Conservation (phyloP, 2,113 vertebrate genomes). For the Mohoua ochrocephala region DNA sequence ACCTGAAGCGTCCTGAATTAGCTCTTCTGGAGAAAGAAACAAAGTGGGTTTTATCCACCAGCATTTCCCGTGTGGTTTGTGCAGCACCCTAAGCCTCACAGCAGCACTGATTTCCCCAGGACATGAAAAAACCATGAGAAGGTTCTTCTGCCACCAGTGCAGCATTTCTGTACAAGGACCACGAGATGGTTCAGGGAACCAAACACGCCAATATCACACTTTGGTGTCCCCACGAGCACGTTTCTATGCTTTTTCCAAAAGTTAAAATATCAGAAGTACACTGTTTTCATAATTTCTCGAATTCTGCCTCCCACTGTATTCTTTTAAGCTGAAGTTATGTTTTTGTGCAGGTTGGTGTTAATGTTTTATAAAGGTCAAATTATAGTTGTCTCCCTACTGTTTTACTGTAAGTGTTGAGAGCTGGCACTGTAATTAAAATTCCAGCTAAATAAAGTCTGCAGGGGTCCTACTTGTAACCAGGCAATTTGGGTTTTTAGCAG, state of each 20-base stretch:
- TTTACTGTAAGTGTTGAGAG: not conserved
- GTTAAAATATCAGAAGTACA: not conserved
- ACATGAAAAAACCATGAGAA: not conserved
- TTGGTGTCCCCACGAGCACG: fast-evolving
- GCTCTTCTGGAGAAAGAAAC: not conserved
- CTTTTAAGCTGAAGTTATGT: not conserved
- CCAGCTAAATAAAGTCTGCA: slow-evolving; percentile 10
- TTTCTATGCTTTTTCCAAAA: not conserved
- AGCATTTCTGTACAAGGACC: not conserved
- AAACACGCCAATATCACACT: not conserved
- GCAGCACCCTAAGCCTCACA: not conserved
- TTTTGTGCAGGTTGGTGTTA: slow-evolving; percentile 1
- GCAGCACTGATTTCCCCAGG: not conserved
- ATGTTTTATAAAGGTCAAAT: slow-evolving; percentile 45
- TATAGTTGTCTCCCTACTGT: not conserved
- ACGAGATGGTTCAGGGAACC: not conserved
- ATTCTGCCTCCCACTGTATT: not conserved
- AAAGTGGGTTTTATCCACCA: not conserved
- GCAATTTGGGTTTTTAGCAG: slow-evolving; percentile 18
- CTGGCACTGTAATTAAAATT: slow-evolving; percentile 49
- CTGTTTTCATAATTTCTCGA: not conserved
- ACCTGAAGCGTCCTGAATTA: not conserved
- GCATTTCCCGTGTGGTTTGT: not conserved
- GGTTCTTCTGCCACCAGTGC: not conserved
- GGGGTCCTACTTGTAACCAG: not conserved